phyloP scores from a whole-genome alignment of 1,140 invertebrate species.

The Drosophila littoralis region DNA sequence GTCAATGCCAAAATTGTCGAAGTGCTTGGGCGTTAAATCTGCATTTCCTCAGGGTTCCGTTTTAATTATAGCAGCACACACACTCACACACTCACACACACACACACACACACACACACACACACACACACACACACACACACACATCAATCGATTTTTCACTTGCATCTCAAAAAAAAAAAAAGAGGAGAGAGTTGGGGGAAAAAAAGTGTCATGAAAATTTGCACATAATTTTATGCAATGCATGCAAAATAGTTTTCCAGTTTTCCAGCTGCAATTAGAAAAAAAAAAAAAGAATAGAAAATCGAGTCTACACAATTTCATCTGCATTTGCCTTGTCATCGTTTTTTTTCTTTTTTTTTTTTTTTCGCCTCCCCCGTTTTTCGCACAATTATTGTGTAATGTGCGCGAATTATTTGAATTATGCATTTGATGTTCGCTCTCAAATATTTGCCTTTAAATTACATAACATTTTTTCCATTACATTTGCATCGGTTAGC shows the following conservation, averaged over 20 bases:
- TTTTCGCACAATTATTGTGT: too few relatives aligned
- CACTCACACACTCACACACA: slow-evolving; percentile 2
- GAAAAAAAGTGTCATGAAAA: not conserved
- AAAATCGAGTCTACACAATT: not conserved
- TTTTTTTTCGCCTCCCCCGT: too few relatives aligned
- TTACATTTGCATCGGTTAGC: not conserved
- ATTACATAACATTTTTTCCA: not conserved
- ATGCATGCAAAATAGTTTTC: slow-evolving; percentile 13
- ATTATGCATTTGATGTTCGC: not conserved
- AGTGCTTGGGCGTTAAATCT: slow-evolving; percentile 53
- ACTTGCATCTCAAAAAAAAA: too few relatives aligned
- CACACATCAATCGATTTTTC: slow-evolving; percentile 13
- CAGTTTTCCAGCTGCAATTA: slow-evolving; percentile 1
- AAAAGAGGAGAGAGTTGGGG: not conserved
- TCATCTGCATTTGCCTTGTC: not conserved
- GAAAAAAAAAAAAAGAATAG: too few relatives aligned
- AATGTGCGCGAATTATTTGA: not conserved
- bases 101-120: not conserved
- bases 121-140: not conserved
- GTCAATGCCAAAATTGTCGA: slow-evolving; percentile 52
- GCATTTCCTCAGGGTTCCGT: slow-evolving; percentile 55
- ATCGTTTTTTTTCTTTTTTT: too few relatives aligned
- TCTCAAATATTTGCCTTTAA: not conserved
- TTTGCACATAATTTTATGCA: slow-evolving; percentile 14
- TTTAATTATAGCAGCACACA: slow-evolving; percentile 41